Conservation (phyloP, 2,888 invertebrate genomes). For the Eupithecia subfuscata region DNA sequence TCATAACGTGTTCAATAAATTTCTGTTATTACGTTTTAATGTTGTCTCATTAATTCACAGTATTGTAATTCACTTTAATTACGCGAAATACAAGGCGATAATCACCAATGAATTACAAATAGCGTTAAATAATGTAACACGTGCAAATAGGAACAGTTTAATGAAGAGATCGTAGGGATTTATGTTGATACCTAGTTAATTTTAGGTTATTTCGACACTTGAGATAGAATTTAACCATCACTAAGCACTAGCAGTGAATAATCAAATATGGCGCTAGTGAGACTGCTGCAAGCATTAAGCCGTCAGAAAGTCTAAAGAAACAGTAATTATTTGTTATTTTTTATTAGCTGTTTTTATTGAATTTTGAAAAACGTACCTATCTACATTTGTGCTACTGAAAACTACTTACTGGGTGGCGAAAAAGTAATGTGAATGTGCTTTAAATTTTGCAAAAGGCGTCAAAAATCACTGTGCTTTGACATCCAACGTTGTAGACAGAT, state of each 20-base stretch:
- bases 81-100: slow-evolving; percentile 21
- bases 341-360: no score
- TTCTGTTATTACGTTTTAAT: slow-evolving; percentile 5
- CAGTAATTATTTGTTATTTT: neutral
- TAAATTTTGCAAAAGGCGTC: no score
- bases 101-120: slow-evolving; percentile 22
- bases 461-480: no score
- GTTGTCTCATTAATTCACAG: neutral
- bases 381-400: no score
- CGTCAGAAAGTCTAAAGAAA: no score
- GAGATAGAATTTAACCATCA: neutral
- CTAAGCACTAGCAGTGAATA: neutral
- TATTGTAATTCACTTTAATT: slow-evolving; percentile 22
- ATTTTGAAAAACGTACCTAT: no score
- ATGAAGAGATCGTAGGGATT: slow-evolving; percentile 25
- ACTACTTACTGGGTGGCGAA: no score
- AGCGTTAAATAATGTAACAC: slow-evolving; percentile 37
- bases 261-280: neutral
- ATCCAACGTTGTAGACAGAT: no score
- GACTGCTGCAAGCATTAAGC: no score
- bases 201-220: neutral
- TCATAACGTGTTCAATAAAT: neutral
- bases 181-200: neutral
- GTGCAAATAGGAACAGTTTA: slow-evolving; percentile 26
- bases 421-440: no score